Percentiles rank a stretch among this genome's conserved stretches.
Conservation (phyloP, 2,888 invertebrate species). For the Halictus ligatus region DNA sequence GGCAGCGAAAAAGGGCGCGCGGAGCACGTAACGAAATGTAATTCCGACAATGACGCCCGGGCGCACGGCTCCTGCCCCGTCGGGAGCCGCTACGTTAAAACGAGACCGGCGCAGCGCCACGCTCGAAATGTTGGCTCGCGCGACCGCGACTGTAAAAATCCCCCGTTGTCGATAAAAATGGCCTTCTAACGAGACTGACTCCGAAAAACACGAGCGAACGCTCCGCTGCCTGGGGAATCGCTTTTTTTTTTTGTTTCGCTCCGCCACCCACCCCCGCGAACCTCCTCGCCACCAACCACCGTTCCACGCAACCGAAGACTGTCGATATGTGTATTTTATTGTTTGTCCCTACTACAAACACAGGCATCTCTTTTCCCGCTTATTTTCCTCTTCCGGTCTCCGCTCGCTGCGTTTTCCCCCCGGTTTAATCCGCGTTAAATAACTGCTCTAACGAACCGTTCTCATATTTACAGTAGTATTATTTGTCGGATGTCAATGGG, state of each 20-base stretch:
- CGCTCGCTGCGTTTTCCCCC: not conserved
- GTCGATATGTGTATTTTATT: constrained; percentile 47
- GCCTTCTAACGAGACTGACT: constrained; percentile 68
- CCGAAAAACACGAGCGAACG: constrained; percentile 64
- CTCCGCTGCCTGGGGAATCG: constrained; percentile 52
- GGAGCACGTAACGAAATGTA: constrained; percentile 66
- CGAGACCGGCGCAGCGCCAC: constrained; percentile 55
- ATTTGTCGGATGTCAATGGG: not conserved
- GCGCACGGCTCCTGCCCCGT: constrained; percentile 42
- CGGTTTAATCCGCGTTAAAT: not conserved
- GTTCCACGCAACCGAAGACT: constrained; percentile 15
- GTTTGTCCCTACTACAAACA: constrained; percentile 21
- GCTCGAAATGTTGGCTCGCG: constrained; percentile 48
- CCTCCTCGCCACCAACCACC: constrained; percentile 11
- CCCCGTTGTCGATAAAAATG: constrained; percentile 71
- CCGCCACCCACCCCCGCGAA: not conserved
- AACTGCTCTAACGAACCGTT: not conserved
- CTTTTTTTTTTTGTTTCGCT: constrained; percentile 43
- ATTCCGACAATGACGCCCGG: constrained; percentile 59
- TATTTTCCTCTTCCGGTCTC: not conserved
- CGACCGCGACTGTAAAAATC: constrained; percentile 68
- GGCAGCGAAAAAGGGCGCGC: constrained; percentile 31
- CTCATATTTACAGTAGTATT: not conserved
- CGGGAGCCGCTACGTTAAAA: constrained; percentile 61
- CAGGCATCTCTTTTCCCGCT: not conserved